Evolutionary conservation across 1,140 invertebrate species (phyloP), one percentile per base, ranked within the genome.

Genomic region (Aphidius gifuensis): DNA sequence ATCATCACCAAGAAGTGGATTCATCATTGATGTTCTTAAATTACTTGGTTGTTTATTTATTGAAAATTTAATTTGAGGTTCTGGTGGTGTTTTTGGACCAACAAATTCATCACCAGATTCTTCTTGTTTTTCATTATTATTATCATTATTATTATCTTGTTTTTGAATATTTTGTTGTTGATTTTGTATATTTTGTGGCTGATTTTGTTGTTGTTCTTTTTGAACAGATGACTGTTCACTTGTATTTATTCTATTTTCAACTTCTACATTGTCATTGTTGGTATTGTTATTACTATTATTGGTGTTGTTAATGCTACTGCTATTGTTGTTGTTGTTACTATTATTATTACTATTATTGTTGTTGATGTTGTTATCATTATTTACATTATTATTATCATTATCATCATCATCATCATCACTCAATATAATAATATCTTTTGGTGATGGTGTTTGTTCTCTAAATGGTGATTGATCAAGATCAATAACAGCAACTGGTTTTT

Each of bases 391-490:
- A 9, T 45, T 9, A 40, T 48, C 5, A 40, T 58, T 58, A n/a
- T 39, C 42, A 43, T 51, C 86, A 65, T 89, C 87, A 48, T 92
- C 91, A 70, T 90, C 91, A 71, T 93, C 91, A 58, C 89, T 92
- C 2, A 93, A 80, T 38, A 93, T 86, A 70, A 93, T 93, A 1
- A 93, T 84, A 71, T 92, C 89, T 60, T 87, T 84, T 0, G 90
- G 90, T 16, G 90, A 90, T 2, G 90, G 89, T 6, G 87, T 88
- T 59, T 91, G 83, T 70, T 92, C 90, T 66, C 88, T 84, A 74
- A 92, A 92, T 1, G 91, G 91, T n/a, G 90, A 92, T 58, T 88
- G 85, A 69, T 92, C 91, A 54, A 94, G 78, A 79, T 94, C 92
- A 58, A 93, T 93, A 44, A 93, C 90, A 4, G 91, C 91, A 11